Evolutionary conservation across 2,888 invertebrate genomes (phyloP).

Genomic region (Vesta saturnalis): DNA sequence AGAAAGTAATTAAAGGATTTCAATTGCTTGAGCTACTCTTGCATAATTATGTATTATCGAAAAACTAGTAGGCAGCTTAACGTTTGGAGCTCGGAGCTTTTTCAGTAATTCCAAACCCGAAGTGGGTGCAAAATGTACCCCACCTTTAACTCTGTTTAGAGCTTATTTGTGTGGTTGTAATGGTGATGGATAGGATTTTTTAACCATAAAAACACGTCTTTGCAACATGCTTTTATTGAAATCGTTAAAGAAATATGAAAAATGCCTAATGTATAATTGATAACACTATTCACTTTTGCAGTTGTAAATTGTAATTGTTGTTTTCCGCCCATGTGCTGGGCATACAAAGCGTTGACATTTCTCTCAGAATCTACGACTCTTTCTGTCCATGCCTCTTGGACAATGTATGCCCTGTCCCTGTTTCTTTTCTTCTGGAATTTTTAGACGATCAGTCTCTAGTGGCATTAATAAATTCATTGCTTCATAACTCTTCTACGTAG

Average conservation of each 20-base stretch:
- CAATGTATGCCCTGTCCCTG: neutral
- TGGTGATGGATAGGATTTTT: too few species aligned
- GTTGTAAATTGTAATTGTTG: neutral
- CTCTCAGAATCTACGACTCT: neutral
- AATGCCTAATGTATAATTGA: neutral
- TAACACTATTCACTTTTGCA: neutral
- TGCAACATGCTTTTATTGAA: too few species aligned
- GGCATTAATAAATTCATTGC: neutral
- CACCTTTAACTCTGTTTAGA: neutral
- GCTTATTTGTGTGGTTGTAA: too few species aligned
- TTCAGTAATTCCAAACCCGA: neutral
- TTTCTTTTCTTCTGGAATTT: neutral
- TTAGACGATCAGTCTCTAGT: too few species aligned
- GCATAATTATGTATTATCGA: too few species aligned
- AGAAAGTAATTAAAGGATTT: too few species aligned
- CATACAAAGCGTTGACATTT: neutral
- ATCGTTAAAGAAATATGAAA: neutral
- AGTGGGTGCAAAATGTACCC: too few species aligned
- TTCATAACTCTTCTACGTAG: neutral
- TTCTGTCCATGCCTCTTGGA: too few species aligned
- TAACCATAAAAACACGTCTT: too few species aligned
- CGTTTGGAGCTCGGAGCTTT: neutral
- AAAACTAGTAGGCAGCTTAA: too few species aligned
- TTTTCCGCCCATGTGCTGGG: neutral
- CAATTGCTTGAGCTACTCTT: too few species aligned